Evolutionary conservation across 2,888 invertebrate species (phyloP).

Genomic region (Boloria selene): DNA sequence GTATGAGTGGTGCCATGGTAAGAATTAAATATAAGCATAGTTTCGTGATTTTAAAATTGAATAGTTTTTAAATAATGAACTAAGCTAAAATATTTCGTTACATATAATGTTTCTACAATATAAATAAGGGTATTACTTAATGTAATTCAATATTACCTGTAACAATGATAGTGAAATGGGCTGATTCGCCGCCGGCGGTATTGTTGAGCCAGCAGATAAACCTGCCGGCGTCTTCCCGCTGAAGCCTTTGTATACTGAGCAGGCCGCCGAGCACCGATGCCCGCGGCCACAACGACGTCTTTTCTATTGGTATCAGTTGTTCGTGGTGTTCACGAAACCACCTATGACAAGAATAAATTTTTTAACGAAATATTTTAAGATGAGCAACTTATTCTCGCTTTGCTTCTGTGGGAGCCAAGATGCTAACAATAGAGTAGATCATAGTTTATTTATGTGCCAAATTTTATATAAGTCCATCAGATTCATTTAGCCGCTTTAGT

Average conservation of each 20-base stretch:
- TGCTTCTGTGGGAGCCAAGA: too few species aligned
- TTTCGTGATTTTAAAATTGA: too few species aligned
- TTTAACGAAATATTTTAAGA: not conserved
- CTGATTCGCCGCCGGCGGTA: constrained; percentile 91
- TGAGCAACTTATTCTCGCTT: too few species aligned
- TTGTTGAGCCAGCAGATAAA: constrained; percentile 96
- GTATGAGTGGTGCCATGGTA: too few species aligned
- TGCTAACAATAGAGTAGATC: too few species aligned
- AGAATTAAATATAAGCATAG: too few species aligned
- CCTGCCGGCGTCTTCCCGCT: constrained; percentile 91
- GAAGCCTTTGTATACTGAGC: constrained; percentile 85
- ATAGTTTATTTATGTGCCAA: too few species aligned
- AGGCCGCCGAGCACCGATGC: constrained; percentile 76
- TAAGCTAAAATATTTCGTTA: too few species aligned
- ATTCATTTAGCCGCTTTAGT: too few species aligned
- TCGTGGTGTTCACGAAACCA: constrained; percentile 90
- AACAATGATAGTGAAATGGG: constrained; percentile 89
- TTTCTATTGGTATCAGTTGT: constrained; percentile 85
- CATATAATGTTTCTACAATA: not conserved
- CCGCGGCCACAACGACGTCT: constrained; percentile 74
- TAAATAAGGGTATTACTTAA: not conserved
- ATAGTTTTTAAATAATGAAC: too few species aligned
- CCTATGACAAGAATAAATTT: constrained; percentile 58
- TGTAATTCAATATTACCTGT: constrained; percentile 79
- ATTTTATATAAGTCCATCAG: too few species aligned